Percentiles rank a stretch among this genome's conserved stretches.
These are phyloP conservation scores for Noctua pronuba DNA, from an alignment of 2,888 invertebrate genomes.

Conservation along the genomic window DNA sequence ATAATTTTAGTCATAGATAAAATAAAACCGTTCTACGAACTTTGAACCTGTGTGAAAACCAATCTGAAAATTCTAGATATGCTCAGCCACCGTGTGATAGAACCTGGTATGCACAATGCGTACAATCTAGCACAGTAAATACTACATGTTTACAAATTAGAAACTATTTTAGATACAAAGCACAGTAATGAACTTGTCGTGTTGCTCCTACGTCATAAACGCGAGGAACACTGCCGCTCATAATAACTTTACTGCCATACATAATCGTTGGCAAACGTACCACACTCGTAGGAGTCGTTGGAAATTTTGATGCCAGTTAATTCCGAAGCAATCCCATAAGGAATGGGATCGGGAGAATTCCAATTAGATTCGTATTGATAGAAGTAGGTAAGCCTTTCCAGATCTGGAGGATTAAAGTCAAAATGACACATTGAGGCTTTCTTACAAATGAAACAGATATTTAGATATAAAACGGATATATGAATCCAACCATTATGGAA, in stretches of 20 bases:
- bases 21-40: background rate
- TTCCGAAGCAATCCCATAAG: slow-evolving; percentile 37
- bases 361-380: slow-evolving; percentile 13
- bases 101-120: slow-evolving; percentile 10
- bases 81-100: background rate
- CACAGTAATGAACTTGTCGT: slow-evolving; percentile 58
- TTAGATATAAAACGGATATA: background rate
- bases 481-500: background rate
- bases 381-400: background rate
- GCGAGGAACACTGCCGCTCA: slow-evolving; percentile 33
- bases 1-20: background rate
- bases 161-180: slow-evolving; percentile 50
- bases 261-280: slow-evolving; percentile 61
- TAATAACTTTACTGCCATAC: slow-evolving; percentile 58
- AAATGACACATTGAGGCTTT: background rate
- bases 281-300: slow-evolving; percentile 25
- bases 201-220: slow-evolving; percentile 32
- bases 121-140: background rate
- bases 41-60: background rate
- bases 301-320: slow-evolving; percentile 52
- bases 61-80: background rate
- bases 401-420: background rate
- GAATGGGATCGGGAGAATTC: slow-evolving; percentile 22
- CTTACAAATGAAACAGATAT: background rate
- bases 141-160: slow-evolving; percentile 5